Evolutionary conservation across 2,888 invertebrate species (phyloP).

Genomic region (Drosophila pseudotalamancana): DNA sequence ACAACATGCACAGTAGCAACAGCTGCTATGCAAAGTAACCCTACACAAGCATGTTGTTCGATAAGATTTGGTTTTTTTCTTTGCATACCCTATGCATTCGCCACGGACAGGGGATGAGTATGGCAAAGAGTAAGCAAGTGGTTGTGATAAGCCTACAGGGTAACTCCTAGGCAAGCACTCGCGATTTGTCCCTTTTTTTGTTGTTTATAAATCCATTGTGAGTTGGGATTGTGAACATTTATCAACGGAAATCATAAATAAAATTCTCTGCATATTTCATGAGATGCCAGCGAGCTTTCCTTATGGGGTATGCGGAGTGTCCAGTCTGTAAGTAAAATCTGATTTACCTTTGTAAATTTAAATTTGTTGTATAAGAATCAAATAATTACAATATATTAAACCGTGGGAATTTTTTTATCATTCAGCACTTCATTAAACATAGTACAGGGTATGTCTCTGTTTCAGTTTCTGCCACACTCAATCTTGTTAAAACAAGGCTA

Average conservation of each 20-base stretch:
- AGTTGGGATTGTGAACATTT: conserved; percentile 53
- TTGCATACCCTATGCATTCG: conserved; percentile 1
- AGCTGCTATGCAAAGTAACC: conserved; percentile 7
- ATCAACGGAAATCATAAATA: conserved; percentile 81
- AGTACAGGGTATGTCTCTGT: not conserved
- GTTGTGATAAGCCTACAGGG: not conserved
- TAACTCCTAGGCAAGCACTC: not conserved
- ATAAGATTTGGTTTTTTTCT: conserved; percentile 49
- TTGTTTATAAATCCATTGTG: conserved; percentile 38
- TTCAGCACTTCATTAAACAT: not conserved
- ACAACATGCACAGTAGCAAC: no score
- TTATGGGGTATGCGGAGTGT: conserved; percentile 27
- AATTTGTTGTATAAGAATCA: not conserved
- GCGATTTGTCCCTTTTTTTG: conserved; percentile 1
- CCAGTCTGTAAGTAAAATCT: not conserved
- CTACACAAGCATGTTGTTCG: conserved; percentile 53
- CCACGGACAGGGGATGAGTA: no score
- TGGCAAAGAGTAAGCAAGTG: no score
- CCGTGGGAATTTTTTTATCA: not conserved
- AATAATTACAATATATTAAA: no score
- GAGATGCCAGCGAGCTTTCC: conserved; percentile 14
- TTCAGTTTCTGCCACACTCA: not conserved
- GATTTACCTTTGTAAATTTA: no score
- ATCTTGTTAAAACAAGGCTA: not conserved
- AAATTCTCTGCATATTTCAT: conserved; percentile 68